Evolutionary conservation across 2,797 vertebrate species (phyloP), one percentile per base, ranked within the genome.

Genomic region (Gallinago solitaria): DNA sequence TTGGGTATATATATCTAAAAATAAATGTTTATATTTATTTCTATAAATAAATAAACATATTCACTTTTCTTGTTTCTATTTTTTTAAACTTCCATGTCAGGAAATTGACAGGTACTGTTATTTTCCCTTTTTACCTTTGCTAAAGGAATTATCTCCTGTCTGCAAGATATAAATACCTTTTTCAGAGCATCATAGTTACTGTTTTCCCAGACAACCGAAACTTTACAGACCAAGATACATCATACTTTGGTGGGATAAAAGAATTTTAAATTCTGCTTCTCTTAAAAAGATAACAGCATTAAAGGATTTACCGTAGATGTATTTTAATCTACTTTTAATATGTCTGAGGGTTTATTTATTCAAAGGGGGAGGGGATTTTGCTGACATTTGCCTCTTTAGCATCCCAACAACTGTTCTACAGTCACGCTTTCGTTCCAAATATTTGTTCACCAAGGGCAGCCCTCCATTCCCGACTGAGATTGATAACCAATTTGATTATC

Each of bases 261-360:
- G 47, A 48, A 53, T 47, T 28, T 30, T 14, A 2, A 65, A 47
- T 41, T 35, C 60, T 6, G 5, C 16, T 35, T 18, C 53, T 19
- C 57, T 27, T 25, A 19, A 19, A 35, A 65, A 53, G 70, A 30
- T 10, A 12, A 54, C 15, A 0, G 17, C 9, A 20, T 12, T 15
- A 48, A 54, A 24, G 51, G 70, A 59, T 77, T 90, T 64, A 35
- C 24, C 82, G 23, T 19, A 20, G 30, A 20, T 60, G 45, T 0
- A 63, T 56, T 90, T 77, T 75, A 68, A 93, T 32, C 88, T 71
- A 67, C 77, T 83, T 88, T 65, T 64, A 60, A 37, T 7, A 35
- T 2, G 8, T 53, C 60, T 21, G 60, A 71, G 60, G 35, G 25
- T 28, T 83, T 28, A 20, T 80, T 95, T 83, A 35, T 59, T 70